Base-by-base conservation (phyloP, 2,113 vertebrate species). In the Istiophorus platypterus region DNA sequence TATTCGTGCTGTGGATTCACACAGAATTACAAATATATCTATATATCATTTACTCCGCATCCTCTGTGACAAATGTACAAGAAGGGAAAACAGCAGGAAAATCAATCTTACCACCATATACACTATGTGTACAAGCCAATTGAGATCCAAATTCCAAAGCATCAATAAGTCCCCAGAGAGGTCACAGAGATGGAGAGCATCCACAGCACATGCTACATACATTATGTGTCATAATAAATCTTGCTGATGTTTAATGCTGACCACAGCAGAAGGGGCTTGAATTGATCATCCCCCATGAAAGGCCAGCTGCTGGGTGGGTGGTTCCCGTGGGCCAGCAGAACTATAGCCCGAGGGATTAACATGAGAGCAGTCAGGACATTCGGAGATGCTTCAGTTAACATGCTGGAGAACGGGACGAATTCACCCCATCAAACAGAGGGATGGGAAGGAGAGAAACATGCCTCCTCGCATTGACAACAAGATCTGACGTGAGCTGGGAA, bases 301-400 rank as follows among this genome's bases (percentile, higher is more conserved):
- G 45, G 57, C 80, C 92, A 93, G 91, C 85, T 92, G 90, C 89
- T 87, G 57, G 72, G 57, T 47, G 26, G 91, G 52, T 26, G 57
- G 69, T 37, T 81, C 70, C 79, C 73, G 58, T 61, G 67, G 68
- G 63, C 41, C 64, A 24, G 17, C 61, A 69, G 84, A 85, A 82
- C 54, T 72, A 69, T 22, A 49, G 42, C 72, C 47, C 15, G 34
- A 79, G 64, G 61, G 77, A 85, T 77, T 82, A 84, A 31, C 64
- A 34, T 74, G 26, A 77, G 74, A 74, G 45, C 56, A 57, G 69
- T 3, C 76, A 51, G 68, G 74, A 80, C 57, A 58, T 81, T 72
- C 78, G 56, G 49, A 85, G 66, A 76, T 69, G 66, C 51, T 64
- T 20, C 37, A 45, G 27, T 59, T 61, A 68, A 84, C 62, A 72